phyloP scores from a whole-genome alignment of 2,113 vertebrate genomes.

The Channa argus region DNA sequence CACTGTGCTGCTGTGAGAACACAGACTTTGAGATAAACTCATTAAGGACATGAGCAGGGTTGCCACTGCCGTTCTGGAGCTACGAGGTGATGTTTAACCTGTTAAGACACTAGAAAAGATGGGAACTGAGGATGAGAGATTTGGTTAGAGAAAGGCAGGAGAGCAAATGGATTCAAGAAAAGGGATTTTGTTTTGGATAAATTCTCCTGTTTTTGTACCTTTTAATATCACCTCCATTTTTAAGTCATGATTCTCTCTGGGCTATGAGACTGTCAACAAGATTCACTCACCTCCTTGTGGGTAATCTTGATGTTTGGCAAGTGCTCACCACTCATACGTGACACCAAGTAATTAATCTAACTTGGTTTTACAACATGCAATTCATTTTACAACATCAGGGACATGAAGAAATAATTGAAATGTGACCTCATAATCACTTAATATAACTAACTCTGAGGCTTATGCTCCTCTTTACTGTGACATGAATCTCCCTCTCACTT shows the following conservation, averaged over 20 bases:
- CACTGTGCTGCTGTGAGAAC: conserved; percentile 2
- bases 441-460: conserved; percentile 38
- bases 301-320: conserved; percentile 51
- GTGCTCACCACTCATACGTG: conserved; percentile 14
- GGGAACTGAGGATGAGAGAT: neutral
- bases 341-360: conserved; percentile 54
- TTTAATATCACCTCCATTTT: conserved; percentile 33
- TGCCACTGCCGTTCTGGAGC: conserved; percentile 8
- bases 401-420: conserved; percentile 62
- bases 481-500: conserved; percentile 49
- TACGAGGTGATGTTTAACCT: conserved; percentile 3
- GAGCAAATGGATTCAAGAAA: conserved; percentile 8
- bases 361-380: conserved; percentile 36
- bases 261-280: conserved; percentile 50
- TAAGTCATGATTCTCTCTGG: conserved; percentile 25
- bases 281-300: conserved; percentile 34
- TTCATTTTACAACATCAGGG: conserved; percentile 55
- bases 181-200: conserved; percentile 20
- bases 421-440: conserved; percentile 49
- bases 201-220: conserved; percentile 13
- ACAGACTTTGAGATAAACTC: conserved; percentile 48
- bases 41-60: conserved; percentile 23
- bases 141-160: neutral
- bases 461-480: conserved; percentile 25
- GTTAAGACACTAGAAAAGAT: neutral